These are phyloP conservation scores for Marisa cornuarietis DNA, from an alignment of 1,140 invertebrate genomes.

Conservation along the genomic window DNA sequence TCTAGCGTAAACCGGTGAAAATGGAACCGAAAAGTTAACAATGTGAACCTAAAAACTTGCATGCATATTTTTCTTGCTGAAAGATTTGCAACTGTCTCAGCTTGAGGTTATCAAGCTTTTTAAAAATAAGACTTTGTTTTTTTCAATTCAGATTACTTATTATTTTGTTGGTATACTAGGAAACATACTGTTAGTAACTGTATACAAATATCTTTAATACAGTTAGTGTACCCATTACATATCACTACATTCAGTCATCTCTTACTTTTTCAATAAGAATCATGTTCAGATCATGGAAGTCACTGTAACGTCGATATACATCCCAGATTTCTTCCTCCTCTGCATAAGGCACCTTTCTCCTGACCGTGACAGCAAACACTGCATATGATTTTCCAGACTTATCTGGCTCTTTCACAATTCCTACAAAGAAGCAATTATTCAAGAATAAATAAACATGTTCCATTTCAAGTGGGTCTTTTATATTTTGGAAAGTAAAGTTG, in stretches of 20 bases:
- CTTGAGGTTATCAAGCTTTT: no score
- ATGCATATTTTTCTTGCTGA: no score
- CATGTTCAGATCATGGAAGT: constrained; percentile 85
- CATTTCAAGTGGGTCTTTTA: no score
- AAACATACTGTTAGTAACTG: no score
- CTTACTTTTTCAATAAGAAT: constrained; percentile 70
- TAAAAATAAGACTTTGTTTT: no score
- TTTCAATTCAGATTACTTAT: no score
- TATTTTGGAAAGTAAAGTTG: not conserved
- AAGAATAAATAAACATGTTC: no score
- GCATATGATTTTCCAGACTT: constrained; percentile 79
- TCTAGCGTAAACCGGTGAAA: no score
- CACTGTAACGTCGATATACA: constrained; percentile 80
- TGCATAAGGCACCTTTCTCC: constrained; percentile 70
- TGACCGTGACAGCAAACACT: constrained; percentile 88
- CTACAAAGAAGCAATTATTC: constrained; percentile 32
- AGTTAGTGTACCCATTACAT: no score
- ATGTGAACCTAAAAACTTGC: not conserved
- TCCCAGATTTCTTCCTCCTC: constrained; percentile 76
- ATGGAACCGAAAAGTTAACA: not conserved
- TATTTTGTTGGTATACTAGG: no score
- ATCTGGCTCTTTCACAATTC: constrained; percentile 56
- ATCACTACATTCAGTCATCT: not conserved
- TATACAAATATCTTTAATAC: no score
- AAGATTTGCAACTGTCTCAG: no score